Conservation (phyloP, 2,113 vertebrate species). For the Nothobranchius kuhntae region DNA sequence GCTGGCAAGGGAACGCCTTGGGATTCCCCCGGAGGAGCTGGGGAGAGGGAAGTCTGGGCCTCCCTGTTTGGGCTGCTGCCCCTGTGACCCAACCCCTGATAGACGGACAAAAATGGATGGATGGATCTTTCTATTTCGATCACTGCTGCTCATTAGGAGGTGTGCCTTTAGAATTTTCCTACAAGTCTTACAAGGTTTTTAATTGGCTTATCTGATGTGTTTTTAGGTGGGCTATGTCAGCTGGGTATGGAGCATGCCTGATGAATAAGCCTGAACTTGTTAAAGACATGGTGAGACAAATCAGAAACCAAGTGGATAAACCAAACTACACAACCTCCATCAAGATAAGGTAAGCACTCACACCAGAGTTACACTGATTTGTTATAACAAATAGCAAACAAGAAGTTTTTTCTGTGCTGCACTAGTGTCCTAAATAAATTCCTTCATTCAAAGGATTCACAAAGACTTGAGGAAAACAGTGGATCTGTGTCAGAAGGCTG, state of each 20-base stretch:
- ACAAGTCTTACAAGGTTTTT: not conserved
- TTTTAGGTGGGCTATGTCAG: conserved; percentile 92
- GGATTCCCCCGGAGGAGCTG: too few relatives aligned
- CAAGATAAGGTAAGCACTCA: conserved; percentile 88
- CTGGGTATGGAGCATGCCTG: conserved; percentile 95
- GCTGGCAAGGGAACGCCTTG: too few relatives aligned
- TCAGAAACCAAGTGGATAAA: conserved; percentile 88
- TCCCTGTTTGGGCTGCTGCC: too few relatives aligned
- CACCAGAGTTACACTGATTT: not conserved
- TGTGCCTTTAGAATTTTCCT: not conserved
- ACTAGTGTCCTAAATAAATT: not conserved
- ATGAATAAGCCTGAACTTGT: conserved; percentile 94
- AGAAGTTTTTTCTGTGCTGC: too few relatives aligned
- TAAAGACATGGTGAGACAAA: conserved; percentile 91
- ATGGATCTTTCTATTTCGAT: not conserved
- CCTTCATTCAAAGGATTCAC: conserved; percentile 84
- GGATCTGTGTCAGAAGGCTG: conserved; percentile 93
- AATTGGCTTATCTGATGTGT: not conserved
- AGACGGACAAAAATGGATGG: too few relatives aligned
- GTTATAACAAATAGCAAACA: not conserved
- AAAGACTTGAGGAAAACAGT: conserved; percentile 88
- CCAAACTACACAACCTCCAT: conserved; percentile 90
- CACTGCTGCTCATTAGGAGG: too few relatives aligned
- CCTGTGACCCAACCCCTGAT: too few relatives aligned
- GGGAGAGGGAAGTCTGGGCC: too few relatives aligned